A percentile compares a stretch with the other conserved stretches of the same genome.
phyloP scores from a whole-genome alignment of 2,888 invertebrate species.

The Sipha maydis region DNA sequence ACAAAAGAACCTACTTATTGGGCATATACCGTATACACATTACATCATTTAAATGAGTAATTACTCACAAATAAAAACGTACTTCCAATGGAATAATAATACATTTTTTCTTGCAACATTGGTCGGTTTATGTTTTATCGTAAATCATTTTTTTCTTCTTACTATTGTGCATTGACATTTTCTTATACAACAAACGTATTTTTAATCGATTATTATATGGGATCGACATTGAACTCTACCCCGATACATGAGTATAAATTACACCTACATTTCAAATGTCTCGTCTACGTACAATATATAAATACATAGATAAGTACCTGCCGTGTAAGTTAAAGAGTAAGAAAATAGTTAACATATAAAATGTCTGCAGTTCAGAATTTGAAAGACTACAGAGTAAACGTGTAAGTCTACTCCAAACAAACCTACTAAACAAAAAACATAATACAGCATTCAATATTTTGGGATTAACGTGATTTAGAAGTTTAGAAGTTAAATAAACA shows the following conservation, averaged over 20 bases:
- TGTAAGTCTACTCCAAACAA: too few species aligned
- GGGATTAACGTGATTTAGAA: too few species aligned
- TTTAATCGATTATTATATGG: not conserved
- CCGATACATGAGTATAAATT: not conserved
- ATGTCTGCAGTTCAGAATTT: too few species aligned
- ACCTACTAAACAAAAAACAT: too few species aligned
- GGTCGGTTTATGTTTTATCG: not conserved
- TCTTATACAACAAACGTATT: not conserved
- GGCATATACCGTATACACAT: not conserved
- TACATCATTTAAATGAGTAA: not conserved
- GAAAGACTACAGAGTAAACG: too few species aligned
- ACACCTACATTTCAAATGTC: not conserved
- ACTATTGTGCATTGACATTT: not conserved
- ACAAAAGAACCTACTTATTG: not conserved
- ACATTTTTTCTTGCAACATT: not conserved
- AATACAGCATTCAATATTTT: too few species aligned
- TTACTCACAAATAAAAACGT: not conserved
- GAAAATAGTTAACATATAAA: not conserved
- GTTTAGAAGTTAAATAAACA: too few species aligned
- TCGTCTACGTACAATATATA: not conserved
- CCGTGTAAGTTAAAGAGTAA: not conserved
- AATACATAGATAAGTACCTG: not conserved
- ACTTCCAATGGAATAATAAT: not conserved
- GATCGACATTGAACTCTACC: not conserved
- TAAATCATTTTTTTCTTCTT: not conserved